phyloP scores from a whole-genome alignment of 2,113 vertebrate genomes.

The Eretmodus cyanostictus region DNA sequence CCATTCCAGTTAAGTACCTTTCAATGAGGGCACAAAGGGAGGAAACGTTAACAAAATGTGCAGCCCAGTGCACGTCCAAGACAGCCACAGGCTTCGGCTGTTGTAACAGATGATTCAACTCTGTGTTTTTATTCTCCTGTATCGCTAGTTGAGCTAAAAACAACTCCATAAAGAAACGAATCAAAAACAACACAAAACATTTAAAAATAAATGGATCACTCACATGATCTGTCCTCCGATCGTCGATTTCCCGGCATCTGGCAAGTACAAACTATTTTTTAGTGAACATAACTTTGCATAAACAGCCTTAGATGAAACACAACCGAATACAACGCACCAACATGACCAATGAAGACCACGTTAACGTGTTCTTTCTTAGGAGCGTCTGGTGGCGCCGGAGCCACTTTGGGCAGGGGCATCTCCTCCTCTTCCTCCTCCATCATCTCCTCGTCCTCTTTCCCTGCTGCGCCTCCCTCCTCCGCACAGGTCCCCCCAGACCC shows the following conservation, averaged over 20 bases:
- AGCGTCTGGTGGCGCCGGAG: slow-evolving; percentile 81
- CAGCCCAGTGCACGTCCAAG: background rate
- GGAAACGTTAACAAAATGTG: background rate
- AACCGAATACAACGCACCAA: slow-evolving; percentile 76
- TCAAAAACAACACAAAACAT: background rate
- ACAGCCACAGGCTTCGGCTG: background rate
- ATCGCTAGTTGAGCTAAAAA: background rate
- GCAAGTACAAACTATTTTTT: background rate
- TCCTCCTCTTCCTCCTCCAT: slow-evolving; percentile 93
- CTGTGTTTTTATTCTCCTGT: background rate
- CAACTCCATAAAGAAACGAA: background rate
- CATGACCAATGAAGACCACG: slow-evolving; percentile 97
- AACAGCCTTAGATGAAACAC: background rate
- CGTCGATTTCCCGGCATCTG: slow-evolving; percentile 98
- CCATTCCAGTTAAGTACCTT: slow-evolving; percentile 99
- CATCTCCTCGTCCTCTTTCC: slow-evolving; percentile 61
- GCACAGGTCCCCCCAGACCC: slow-evolving; percentile 69
- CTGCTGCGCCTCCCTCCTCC: slow-evolving; percentile 59
- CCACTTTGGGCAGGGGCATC: slow-evolving; percentile 83
- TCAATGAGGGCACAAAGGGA: background rate
- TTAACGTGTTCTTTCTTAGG: slow-evolving; percentile 98
- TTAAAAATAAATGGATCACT: slow-evolving; percentile 32
- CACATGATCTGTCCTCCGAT: slow-evolving; percentile 99
- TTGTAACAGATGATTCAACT: background rate
- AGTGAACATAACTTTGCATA: background rate